Evolutionary conservation across 1,140 invertebrate genomes (phyloP), one percentile per base, ranked within the genome.

Genomic region (Drusus annulatus): DNA sequence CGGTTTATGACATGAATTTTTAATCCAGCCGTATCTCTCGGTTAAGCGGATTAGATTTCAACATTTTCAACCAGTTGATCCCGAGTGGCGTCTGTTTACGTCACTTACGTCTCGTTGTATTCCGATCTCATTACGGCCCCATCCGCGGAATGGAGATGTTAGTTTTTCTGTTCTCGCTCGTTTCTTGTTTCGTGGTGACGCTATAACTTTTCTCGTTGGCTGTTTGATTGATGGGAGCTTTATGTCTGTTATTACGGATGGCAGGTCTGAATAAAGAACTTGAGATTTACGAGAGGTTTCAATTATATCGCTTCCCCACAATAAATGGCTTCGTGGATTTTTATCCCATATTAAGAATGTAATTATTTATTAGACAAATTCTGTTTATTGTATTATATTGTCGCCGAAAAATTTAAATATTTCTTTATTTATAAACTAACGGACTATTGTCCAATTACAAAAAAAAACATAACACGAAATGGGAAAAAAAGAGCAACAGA

Each of bases 141-240:
- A 13, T 17, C 63, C 68, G 21, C 36, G 17, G 68, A 52, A 71
- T 71, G 36, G 36, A 71, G 68, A 71, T 52, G n/a, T 71, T 50
- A 13, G 36, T 71, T 50, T 36, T 71, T 16, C 17, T 36, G 5
- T 19, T 71, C n/a, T 28, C 25, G 16, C 23, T 60, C 56, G 8
- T 28, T 50, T 19, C 31, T 50, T 52, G n/a, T 51, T 51, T 50
- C n/a, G 36, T 19, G 28, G 36, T 19, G 68, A 23, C 62, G 21
- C 28, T 65, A 7, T 65, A 28, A 21, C 16, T 65, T 21, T 65
- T 31, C 62, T 23, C 6, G 31, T 52, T 45, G 21, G 1, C 19
- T 60, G 1, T 63, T 4, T 63, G 62, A 63, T 63, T 63, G 62
- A 63, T 63, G 62, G 23, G 16, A 16, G 25, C 62, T 63, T 63